Percentiles rank a stretch among this genome's conserved stretches.
Evolutionary conservation across 2,113 vertebrate genomes (phyloP).

Genomic region (Ophthalmolycus amberensis): DNA sequence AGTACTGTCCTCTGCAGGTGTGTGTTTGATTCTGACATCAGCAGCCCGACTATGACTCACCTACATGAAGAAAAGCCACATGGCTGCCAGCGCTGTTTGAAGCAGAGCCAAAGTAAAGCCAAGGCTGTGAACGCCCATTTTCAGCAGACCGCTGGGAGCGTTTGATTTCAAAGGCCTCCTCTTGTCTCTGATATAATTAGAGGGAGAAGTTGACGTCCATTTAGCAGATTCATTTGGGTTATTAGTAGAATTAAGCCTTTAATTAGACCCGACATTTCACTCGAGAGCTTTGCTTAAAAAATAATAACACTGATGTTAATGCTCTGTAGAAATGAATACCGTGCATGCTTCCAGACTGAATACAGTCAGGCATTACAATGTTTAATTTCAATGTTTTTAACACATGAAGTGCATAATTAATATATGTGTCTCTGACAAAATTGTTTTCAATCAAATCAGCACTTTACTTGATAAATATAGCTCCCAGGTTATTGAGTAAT

Average conservation of each 20-base stretch:
- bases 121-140: slow-evolving; percentile 20
- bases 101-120: slow-evolving; percentile 28
- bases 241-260: slow-evolving; percentile 65
- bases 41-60: slow-evolving; percentile 26
- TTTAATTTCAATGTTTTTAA: not conserved
- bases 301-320: not conserved
- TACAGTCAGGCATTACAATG: not conserved
- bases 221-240: slow-evolving; percentile 59
- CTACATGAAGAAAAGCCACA: slow-evolving; percentile 15
- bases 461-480: not conserved
- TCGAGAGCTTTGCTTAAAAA: slow-evolving; percentile 26
- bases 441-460: not conserved
- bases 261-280: slow-evolving; percentile 51
- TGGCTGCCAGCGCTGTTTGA: slow-evolving; percentile 26
- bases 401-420: not conserved
- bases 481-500: slow-evolving; percentile 1
- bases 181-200: slow-evolving; percentile 47
- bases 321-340: not conserved
- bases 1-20: slow-evolving; percentile 41
- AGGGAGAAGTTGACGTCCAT: slow-evolving; percentile 35
- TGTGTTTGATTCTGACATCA: slow-evolving; percentile 55
- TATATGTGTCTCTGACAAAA: slow-evolving; percentile 12
- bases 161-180: slow-evolving; percentile 50
- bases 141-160: slow-evolving; percentile 29
- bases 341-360: slow-evolving; percentile 1